Evolutionary conservation across 1,140 invertebrate species (phyloP).

Genomic region (Aphis craccivora): DNA sequence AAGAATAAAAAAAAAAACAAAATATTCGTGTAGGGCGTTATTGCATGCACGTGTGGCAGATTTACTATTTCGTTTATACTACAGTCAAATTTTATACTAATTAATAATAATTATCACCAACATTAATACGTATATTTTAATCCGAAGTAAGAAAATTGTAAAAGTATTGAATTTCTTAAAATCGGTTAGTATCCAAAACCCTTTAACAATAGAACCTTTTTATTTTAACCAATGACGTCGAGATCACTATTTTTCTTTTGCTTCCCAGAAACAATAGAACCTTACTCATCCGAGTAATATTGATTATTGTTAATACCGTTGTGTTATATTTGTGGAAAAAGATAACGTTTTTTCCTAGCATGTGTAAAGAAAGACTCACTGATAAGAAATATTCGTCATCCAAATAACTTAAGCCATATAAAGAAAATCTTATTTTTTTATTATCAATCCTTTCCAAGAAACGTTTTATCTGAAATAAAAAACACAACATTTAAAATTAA

Average conservation of each 20-base stretch:
- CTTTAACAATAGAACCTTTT: background rate
- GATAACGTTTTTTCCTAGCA: background rate
- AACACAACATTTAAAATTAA: background rate
- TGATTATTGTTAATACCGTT: background rate
- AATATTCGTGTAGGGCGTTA: no score
- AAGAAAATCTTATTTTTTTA: slow-evolving; percentile 49
- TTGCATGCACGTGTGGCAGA: no score
- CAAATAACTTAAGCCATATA: slow-evolving; percentile 50
- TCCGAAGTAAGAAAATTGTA: background rate
- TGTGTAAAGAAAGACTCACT: slow-evolving; percentile 35
- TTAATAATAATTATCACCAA: no score
- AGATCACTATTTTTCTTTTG: background rate
- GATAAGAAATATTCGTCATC: slow-evolving; percentile 57
- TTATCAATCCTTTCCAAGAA: slow-evolving; percentile 57
- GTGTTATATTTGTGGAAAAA: background rate
- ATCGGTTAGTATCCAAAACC: background rate
- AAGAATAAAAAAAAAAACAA: background rate
- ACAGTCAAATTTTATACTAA: background rate
- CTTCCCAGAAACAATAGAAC: background rate
- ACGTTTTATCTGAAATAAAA: slow-evolving; percentile 49
- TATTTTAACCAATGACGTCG: background rate
- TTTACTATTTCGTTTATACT: background rate
- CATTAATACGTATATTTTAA: no score
- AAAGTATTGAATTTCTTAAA: background rate
- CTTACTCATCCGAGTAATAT: background rate